A percentile compares a stretch with the other conserved stretches of the same genome.
Conservation (phyloP, 2,797 vertebrate genomes). For the Lepus oiostolus region DNA sequence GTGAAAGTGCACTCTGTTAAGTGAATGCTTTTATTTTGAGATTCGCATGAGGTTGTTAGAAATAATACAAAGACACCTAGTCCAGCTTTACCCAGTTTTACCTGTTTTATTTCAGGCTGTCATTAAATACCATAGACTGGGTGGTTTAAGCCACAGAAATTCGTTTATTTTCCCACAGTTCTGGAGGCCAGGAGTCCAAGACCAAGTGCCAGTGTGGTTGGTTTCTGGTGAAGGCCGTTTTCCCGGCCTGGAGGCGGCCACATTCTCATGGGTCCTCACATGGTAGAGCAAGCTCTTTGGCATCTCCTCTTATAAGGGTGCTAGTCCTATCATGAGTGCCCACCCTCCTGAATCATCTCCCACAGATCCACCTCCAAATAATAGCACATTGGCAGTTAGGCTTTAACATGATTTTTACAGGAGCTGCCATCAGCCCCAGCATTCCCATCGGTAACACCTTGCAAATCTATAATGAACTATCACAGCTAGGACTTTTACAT, state of each 20-base stretch:
- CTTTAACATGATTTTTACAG: neutral
- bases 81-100: neutral
- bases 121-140: neutral
- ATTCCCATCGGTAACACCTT: neutral
- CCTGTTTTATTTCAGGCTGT: neutral
- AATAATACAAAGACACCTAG: neutral
- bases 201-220: neutral
- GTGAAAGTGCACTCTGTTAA: neutral
- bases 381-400: no score
- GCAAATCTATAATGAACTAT: neutral
- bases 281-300: neutral
- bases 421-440: neutral
- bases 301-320: neutral
- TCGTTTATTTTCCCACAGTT: neutral
- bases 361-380: neutral
- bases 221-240: neutral
- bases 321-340: neutral
- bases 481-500: neutral
- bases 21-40: conserved; percentile 3
- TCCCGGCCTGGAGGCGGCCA: neutral
- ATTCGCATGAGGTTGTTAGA: neutral
- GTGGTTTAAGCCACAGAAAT: neutral
- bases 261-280: neutral
- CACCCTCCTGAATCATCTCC: no score
- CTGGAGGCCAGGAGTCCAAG: neutral